Evolutionary conservation across 2,797 vertebrate species (phyloP), one percentile per base, ranked within the genome.

Genomic region (Myiotriccus ornatus): DNA sequence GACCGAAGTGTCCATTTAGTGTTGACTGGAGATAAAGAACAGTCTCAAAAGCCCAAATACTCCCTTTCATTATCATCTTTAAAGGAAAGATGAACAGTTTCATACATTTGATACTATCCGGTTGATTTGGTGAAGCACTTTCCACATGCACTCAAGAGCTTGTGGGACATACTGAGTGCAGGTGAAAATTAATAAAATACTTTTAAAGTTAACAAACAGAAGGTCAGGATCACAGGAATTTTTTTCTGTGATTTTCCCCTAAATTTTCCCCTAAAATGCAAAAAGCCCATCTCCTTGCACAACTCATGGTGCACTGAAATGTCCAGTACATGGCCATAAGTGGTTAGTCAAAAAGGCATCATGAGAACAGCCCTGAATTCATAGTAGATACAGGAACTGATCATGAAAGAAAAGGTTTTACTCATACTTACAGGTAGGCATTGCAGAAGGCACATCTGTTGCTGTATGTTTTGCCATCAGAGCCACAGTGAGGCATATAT

Each of bases 391-490:
- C n/a, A 69, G 69, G 39, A 86, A 52, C 1, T 30, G 37, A 21
- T 27, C 2, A 37, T 1, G 12, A 67, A 69, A 84, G 49, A 63
- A 81, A 91, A 47, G 15, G 32, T 3, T 69, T 91, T 68, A 12
- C 28, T 50, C 10, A 7, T 92, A 97, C 96, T 0, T 94, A 97
- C 95, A 89, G 0, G 32, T 93, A 91, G 59, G 94, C 96, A 0
- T 77, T 95, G 95, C 95, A 97, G 92, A 96, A 97, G 4, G 0
- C 0, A 53, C 96, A 96, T 79, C 4, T 88, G 82, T 96, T 97
- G 76, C 8, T 0, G 1, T 96, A 96, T n/a, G 76, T 96, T 30
- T 28, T 4, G 52, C 86, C 93, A 30, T 97, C 71, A 28, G 95
- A 96, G 52, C 90, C 94, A 0, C 96, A 97, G 83, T 95, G 93